These are phyloP conservation scores for Pteria penguin DNA, from an alignment of 2,888 invertebrate genomes.

Conservation along the genomic window DNA sequence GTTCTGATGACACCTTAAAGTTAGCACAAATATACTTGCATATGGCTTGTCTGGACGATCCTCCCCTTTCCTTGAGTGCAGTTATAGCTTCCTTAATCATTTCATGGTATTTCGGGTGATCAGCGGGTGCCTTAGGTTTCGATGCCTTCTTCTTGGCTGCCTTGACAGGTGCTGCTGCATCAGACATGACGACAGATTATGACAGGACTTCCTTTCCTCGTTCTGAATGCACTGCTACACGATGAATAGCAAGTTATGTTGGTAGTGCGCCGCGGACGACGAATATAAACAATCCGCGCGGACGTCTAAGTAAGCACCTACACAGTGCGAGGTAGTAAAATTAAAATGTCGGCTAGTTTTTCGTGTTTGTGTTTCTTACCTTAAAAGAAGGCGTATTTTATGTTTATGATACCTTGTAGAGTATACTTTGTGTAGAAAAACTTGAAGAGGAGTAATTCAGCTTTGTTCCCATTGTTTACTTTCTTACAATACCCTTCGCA, in stretches of 20 bases:
- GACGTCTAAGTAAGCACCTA: constrained; percentile 61
- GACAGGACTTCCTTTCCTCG: too few relatives aligned
- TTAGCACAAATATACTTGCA: constrained; percentile 75
- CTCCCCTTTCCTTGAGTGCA: constrained; percentile 74
- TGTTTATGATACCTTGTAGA: background rate
- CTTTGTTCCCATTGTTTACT: too few relatives aligned
- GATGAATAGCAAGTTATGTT: too few relatives aligned
- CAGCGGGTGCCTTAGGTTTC: constrained; percentile 61
- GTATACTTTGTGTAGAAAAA: background rate
- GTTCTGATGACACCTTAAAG: constrained; percentile 69
- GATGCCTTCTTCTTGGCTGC: constrained; percentile 39
- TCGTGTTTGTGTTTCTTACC: constrained; percentile 58
- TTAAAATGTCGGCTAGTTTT: constrained; percentile 37
- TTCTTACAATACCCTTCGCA: too few relatives aligned
- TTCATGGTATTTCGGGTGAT: constrained; percentile 66
- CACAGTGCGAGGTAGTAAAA: constrained; percentile 48
- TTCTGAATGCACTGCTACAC: too few relatives aligned
- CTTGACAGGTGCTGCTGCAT: constrained; percentile 15
- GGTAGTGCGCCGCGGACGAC: background rate
- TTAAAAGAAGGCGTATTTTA: constrained; percentile 18
- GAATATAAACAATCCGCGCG: constrained; percentile 46
- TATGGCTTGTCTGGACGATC: constrained; percentile 78
- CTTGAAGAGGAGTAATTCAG: background rate
- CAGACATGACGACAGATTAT: constrained; percentile 35
- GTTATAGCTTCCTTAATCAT: constrained; percentile 78